These are phyloP conservation scores for Brachylomia viminalis DNA, from an alignment of 2,888 invertebrate species.

Conservation along the genomic window DNA sequence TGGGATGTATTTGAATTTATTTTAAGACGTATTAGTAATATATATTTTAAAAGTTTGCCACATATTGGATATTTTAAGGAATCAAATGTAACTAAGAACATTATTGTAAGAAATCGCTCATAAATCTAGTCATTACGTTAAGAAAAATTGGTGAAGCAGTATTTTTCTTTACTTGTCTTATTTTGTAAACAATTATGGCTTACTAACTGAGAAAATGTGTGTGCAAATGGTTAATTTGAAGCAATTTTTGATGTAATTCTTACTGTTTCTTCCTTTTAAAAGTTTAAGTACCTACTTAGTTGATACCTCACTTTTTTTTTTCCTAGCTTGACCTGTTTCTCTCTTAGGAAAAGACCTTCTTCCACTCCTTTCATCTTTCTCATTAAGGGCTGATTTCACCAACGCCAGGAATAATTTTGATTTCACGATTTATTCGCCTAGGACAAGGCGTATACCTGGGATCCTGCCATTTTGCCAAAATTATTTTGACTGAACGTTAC, in stretches of 20 bases:
- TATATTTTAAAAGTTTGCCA: background rate
- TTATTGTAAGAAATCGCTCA: conserved; percentile 1
- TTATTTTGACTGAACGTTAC: too few relatives aligned
- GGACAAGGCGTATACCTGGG: background rate
- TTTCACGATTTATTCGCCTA: background rate
- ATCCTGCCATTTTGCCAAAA: too few relatives aligned
- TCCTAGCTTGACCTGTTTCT: background rate
- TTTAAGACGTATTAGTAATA: background rate
- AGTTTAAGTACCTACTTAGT: background rate
- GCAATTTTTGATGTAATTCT: background rate
- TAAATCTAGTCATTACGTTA: conserved; percentile 22
- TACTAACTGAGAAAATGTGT: background rate
- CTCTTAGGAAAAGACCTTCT: background rate
- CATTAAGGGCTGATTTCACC: background rate
- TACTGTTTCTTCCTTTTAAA: background rate
- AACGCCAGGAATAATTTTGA: background rate
- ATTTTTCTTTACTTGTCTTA: background rate
- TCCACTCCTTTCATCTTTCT: background rate
- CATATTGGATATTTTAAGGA: conserved; percentile 14
- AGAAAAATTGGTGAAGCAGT: background rate
- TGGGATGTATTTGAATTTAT: conserved; percentile 3
- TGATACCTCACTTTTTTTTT: background rate
- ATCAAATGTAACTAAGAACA: background rate
- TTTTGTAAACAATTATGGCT: background rate
- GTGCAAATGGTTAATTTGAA: background rate